These are phyloP conservation scores for Progne subis DNA, from an alignment of 2,113 vertebrate species.

Conservation along the genomic window DNA sequence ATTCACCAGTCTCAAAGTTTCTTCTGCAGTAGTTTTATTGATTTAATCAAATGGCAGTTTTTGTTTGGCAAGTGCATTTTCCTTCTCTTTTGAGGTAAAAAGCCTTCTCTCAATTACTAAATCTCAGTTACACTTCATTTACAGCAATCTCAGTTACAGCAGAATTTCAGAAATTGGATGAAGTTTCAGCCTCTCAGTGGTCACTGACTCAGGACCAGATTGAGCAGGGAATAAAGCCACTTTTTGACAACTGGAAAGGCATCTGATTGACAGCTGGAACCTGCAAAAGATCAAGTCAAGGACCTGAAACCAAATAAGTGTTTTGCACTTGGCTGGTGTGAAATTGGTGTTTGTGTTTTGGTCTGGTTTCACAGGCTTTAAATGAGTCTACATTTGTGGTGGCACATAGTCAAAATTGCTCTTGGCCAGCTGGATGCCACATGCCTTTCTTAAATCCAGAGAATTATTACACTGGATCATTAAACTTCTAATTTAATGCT, in stretches of 20 bases:
- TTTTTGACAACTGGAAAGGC: not conserved
- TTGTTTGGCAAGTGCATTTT: not conserved
- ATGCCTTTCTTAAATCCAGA: constrained; percentile 1
- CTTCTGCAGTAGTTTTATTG: not conserved
- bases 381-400: constrained; percentile 1
- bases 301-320: not conserved
- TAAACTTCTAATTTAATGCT: constrained; percentile 29
- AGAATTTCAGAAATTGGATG: not conserved
- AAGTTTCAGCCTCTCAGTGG: not conserved
- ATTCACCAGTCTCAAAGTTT: not conserved
- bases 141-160: not conserved
- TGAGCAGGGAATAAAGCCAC: not conserved
- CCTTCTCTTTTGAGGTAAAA: not conserved
- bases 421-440: constrained; percentile 6
- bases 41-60: not conserved
- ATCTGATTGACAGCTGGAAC: not conserved
- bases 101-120: not conserved
- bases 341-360: not conserved
- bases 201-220: not conserved
- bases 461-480: not conserved
- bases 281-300: not conserved
- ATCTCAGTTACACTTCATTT: not conserved
- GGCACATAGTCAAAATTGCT: not conserved
- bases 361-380: not conserved
- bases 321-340: not conserved